Evolutionary conservation across 35 echinoderm and acorn worm genomes (phyloP), one percentile per base, ranked within the genome.

Genomic region (Patiria miniata): DNA sequence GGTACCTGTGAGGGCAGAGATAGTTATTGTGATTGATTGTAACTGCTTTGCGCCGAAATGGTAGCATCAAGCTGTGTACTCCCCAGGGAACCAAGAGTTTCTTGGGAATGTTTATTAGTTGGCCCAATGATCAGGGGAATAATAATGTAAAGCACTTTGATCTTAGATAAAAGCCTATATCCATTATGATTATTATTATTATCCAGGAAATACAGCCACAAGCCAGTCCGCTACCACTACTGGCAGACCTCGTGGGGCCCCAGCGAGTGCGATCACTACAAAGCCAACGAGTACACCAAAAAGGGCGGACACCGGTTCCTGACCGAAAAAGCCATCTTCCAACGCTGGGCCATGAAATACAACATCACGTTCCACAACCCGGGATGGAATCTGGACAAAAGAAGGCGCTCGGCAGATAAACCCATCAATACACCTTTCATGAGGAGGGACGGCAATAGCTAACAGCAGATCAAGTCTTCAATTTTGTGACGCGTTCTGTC

Each of bases 281-380:
- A 78, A 37, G 50, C 76, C 18, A 51, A 85, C n/a, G 92, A 94
- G 77, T 77, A 37, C 37, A 40, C 82, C 3, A 85, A 17, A 51
- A 89, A 81, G 23, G 83, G 82, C 19, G 92, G 82, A 26, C 92
- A 94, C 55, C 85, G 92, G 10, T 94, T 89, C 83, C 79, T 94
- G n/a, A 94, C 92, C 0, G 92, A 94, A 40, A 94, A 94, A 37
- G 87, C 87, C 0, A 80, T 94, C 17, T 94, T 94, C 36, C 69
- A 68, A 16, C 76, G 77, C 29, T 94, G 92, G 92, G 87, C 77
- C 5, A 21, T 69, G 30, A 79, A 29, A 37, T 89, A 76, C 55
- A 94, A 94, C 50, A 83, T 94, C 7, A 89, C 68, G 51, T 90
- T 94, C 83, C 92, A 94, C 52, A 37, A 89, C 69, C 92, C 92